Base-by-base conservation (phyloP, 2,113 vertebrate genomes). In the Nannobrachium achirus region DNA sequence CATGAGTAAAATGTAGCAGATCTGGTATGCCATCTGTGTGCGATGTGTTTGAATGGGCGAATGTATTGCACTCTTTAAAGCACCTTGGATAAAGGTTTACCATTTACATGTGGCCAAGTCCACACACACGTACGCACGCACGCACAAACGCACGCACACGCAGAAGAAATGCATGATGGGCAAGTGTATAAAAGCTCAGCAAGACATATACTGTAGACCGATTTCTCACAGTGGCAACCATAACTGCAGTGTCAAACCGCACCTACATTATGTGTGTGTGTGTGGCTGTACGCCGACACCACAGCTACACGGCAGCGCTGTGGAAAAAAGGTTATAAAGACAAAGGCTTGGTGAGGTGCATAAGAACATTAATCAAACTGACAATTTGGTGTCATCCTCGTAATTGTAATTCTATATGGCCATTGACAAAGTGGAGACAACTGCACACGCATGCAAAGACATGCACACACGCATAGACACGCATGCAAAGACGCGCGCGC, bases 381-480 rank as follows among this genome's bases (percentile, higher is more conserved):
- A 45, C 59, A 53, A 52, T 56, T 25, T 67, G 50, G 72, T 77
- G 70, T 75, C 73, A 79, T 77, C 73, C 55, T 57, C 16, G 15
- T 48, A 50, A 51, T 41, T 73, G 58, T 42, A n/a, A n/a, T n/a
- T n/a, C 55, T 45, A n/a, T 59, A 46, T 38, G 53, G 69, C 62
- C 57, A 55, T 44, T 62, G 76, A 44, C 62, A 46, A 13, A 46
- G 44, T 8, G 4, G 44, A 45, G 15, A 61, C 49, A 71, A n/a
- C n/a, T n/a, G 18, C 50, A 52, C 15, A 16, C 50, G 18, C 15
- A n/a, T n/a, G 46, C 53, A 48, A 6, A 56, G 18, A 14, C 15
- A 62, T 14, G 8, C 40, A 55, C 20, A 25, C 20, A 25, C 20
- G 4, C 20, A 25, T 4, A 25, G 2, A 25, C 20, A 25, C 20